Percentiles rank a stretch among this genome's conserved stretches.
phyloP scores from a whole-genome alignment of 1,140 invertebrate genomes.

The Drosophila malerkotliana region DNA sequence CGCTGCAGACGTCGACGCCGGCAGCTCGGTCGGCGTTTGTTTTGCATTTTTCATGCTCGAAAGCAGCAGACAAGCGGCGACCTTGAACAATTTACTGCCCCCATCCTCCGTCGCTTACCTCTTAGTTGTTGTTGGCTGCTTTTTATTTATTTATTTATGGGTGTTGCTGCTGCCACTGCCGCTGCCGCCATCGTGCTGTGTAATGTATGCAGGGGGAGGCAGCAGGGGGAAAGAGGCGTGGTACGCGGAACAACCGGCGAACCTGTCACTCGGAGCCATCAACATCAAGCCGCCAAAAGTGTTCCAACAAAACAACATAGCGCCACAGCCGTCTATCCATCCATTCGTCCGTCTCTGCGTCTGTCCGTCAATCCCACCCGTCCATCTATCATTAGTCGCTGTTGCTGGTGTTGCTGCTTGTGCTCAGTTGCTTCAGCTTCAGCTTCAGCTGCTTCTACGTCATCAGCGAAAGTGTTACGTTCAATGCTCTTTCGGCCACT shows the following conservation, averaged over 20 bases:
- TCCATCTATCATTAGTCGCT: constrained; percentile 76
- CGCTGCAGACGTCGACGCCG: constrained; percentile 49
- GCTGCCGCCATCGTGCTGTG: constrained; percentile 12
- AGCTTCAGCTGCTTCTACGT: constrained; percentile 26
- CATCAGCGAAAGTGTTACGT: constrained; percentile 78
- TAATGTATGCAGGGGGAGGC: constrained; percentile 65
- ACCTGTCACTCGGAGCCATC: constrained; percentile 75
- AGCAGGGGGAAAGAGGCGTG: constrained; percentile 5
- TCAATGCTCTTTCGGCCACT: constrained; percentile 70
- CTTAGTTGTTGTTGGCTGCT: constrained; percentile 43
- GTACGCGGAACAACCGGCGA: constrained; percentile 50
- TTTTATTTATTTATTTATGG: constrained; percentile 77
- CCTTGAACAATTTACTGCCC: constrained; percentile 78
- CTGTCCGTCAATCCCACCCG: constrained; percentile 13
- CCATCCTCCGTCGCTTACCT: background rate
- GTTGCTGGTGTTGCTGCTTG: constrained; percentile 28
- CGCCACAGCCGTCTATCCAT: constrained; percentile 24
- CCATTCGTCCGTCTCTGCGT: constrained; percentile 16
- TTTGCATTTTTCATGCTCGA: constrained; percentile 80
- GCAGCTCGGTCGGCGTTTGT: constrained; percentile 60
- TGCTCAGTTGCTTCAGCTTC: constrained; percentile 8
- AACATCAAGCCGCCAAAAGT: constrained; percentile 60
- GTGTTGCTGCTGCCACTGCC: constrained; percentile 47
- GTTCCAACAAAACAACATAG: constrained; percentile 24
- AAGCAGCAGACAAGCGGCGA: constrained; percentile 80